A percentile compares a stretch with the other conserved stretches of the same genome.
phyloP scores from a whole-genome alignment of 1,140 invertebrate genomes.

The Coenobita brevimanus region DNA sequence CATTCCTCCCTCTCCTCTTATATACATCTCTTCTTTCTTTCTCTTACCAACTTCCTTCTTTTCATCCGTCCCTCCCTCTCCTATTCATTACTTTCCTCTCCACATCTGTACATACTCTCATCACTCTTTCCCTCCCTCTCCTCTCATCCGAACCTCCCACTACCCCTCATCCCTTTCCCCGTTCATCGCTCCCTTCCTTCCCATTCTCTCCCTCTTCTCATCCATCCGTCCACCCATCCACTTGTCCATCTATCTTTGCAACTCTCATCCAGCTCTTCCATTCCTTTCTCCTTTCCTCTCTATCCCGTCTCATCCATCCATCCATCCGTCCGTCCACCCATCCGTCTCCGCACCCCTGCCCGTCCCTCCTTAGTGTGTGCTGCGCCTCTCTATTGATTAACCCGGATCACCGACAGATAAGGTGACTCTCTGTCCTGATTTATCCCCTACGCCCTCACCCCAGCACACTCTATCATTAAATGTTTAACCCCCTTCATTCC shows the following conservation, averaged over 20 bases:
- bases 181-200: neutral
- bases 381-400: neutral
- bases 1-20: neutral
- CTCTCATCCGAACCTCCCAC: too few species aligned
- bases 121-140: too few species aligned
- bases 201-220: neutral
- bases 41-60: neutral
- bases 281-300: neutral
- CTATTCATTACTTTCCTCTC: conserved; percentile 3
- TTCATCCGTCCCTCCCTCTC: neutral
- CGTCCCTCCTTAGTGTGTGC: neutral
- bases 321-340: neutral
- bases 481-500: neutral
- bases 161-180: neutral
- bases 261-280: neutral
- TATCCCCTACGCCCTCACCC: neutral
- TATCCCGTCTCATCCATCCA: neutral
- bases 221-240: neutral
- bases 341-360: neutral
- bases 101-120: neutral
- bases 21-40: neutral
- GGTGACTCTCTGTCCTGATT: too few species aligned
- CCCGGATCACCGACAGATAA: too few species aligned
- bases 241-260: neutral
- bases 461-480: neutral